Percentiles rank a stretch among this genome's conserved stretches.
Evolutionary conservation across 2,113 vertebrate genomes (phyloP).

Genomic region (Aspiorhynchus laticeps): DNA sequence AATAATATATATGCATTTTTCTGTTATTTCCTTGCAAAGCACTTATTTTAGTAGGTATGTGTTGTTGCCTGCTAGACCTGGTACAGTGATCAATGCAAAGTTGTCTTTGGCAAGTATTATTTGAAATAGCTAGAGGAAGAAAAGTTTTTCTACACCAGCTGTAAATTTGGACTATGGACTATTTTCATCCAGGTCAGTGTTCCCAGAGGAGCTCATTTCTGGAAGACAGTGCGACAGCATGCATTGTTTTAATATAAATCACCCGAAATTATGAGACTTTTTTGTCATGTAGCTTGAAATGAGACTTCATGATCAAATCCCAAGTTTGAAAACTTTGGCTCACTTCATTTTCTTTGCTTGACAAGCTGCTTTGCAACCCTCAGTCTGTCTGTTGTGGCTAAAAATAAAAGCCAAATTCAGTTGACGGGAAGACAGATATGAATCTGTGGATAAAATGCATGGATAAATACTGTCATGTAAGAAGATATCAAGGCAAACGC

Average conservation of each 20-base stretch:
- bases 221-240: conserved; percentile 55
- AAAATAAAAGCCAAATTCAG: conserved; percentile 39
- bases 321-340: conserved; percentile 49
- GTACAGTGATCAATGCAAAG: conserved; percentile 70
- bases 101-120: conserved; percentile 75
- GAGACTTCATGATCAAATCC: conserved; percentile 64
- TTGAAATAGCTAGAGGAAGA: conserved; percentile 72
- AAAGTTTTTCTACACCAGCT: conserved; percentile 73
- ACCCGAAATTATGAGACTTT: conserved; percentile 62
- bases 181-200: conserved; percentile 61
- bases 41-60: conserved; percentile 51
- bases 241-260: conserved; percentile 66
- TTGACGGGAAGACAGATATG: conserved; percentile 37
- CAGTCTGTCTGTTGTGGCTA: conserved; percentile 32
- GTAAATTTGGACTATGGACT: conserved; percentile 75
- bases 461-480: conserved; percentile 33
- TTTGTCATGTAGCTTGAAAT: conserved; percentile 64
- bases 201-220: conserved; percentile 64
- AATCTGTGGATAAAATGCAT: conserved; percentile 34
- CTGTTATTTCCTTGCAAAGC: conserved; percentile 52
- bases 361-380: conserved; percentile 17
- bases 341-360: conserved; percentile 32
- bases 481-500: conserved; percentile 31
- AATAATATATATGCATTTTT: conserved; percentile 4
- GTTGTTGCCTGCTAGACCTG: conserved; percentile 65